phyloP scores from a whole-genome alignment of 2,797 vertebrate species.

The Crenuchus spilurus region DNA sequence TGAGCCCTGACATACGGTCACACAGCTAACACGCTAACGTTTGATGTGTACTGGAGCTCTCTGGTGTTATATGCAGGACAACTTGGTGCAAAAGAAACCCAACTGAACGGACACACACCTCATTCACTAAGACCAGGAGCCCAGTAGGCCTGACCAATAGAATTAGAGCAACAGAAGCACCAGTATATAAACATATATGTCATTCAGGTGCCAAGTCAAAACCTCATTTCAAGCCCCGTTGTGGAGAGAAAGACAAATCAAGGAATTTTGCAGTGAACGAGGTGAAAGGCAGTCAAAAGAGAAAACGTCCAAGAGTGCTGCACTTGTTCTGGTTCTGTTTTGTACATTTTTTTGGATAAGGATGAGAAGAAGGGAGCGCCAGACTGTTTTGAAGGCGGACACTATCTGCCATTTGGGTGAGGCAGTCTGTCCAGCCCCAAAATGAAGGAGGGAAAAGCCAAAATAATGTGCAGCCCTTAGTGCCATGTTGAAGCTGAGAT shows the following conservation, averaged over 20 bases:
- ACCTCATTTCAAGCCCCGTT: constrained; percentile 82
- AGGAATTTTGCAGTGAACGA: constrained; percentile 83
- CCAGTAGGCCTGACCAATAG: constrained; percentile 64
- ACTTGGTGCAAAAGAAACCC: constrained; percentile 60
- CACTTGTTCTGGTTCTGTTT: constrained; percentile 74
- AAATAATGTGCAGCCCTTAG: constrained; percentile 92
- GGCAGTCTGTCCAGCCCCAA: constrained; percentile 89
- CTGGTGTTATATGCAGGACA: constrained; percentile 42
- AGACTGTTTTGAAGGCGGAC: constrained; percentile 85
- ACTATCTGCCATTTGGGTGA: constrained; percentile 90
- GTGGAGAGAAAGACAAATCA: constrained; percentile 76
- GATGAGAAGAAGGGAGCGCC: constrained; percentile 81
- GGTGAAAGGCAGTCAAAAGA: constrained; percentile 85
- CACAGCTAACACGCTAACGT: constrained; percentile 36
- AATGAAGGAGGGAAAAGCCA: constrained; percentile 85
- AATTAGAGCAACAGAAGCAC: constrained; percentile 44
- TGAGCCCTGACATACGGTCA: constrained; percentile 29
- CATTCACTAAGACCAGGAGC: constrained; percentile 76
- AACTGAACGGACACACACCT: constrained; percentile 78
- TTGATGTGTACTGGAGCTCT: constrained; percentile 41
- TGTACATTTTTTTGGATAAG: constrained; percentile 35
- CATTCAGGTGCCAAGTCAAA: constrained; percentile 49
- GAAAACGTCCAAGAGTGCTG: constrained; percentile 80
- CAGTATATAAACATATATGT: not conserved
- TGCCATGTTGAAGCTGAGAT: constrained; percentile 91